Evolutionary conservation across 2,797 vertebrate genomes (phyloP).

Genomic region (Parauchenoglanis punctatus): DNA sequence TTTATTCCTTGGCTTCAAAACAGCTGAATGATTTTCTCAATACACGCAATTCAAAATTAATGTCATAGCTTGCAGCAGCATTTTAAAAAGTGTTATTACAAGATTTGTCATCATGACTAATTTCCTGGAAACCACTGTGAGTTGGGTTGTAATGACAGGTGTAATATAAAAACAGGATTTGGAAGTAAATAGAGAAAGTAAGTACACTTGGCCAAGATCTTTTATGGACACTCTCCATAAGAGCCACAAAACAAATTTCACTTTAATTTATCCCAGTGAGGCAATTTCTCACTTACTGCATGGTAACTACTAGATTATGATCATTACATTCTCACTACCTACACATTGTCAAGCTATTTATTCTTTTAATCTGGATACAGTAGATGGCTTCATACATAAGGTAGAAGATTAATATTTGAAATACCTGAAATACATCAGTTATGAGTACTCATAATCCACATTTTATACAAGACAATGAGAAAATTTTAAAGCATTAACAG

Average conservation of each 20-base stretch:
- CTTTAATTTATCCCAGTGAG: slow-evolving; percentile 1
- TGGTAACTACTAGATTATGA: neutral
- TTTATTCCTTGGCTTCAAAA: slow-evolving; percentile 48
- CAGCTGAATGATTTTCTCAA: slow-evolving; percentile 39
- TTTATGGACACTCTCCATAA: neutral
- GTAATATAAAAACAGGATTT: slow-evolving; percentile 59
- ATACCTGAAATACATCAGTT: slow-evolving; percentile 61
- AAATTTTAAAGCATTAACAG: neutral
- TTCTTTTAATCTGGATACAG: slow-evolving; percentile 33
- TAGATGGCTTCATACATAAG: slow-evolving; percentile 49
- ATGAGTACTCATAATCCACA: slow-evolving; percentile 40
- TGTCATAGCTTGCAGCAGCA: slow-evolving; percentile 60
- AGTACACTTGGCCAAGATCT: neutral
- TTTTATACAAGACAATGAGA: neutral
- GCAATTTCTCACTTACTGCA: neutral
- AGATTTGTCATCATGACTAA: slow-evolving; percentile 55
- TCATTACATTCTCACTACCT: slow-evolving; percentile 18
- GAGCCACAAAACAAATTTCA: slow-evolving; percentile 1
- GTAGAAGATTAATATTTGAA: slow-evolving; percentile 61
- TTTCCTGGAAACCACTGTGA: slow-evolving; percentile 33
- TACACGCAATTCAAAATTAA: slow-evolving; percentile 63
- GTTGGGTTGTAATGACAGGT: neutral
- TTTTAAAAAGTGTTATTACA: slow-evolving; percentile 64
- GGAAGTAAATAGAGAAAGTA: neutral
- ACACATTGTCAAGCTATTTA: neutral